Conservation (phyloP, 1,140 invertebrate genomes). For the Ephestia elutella region DNA sequence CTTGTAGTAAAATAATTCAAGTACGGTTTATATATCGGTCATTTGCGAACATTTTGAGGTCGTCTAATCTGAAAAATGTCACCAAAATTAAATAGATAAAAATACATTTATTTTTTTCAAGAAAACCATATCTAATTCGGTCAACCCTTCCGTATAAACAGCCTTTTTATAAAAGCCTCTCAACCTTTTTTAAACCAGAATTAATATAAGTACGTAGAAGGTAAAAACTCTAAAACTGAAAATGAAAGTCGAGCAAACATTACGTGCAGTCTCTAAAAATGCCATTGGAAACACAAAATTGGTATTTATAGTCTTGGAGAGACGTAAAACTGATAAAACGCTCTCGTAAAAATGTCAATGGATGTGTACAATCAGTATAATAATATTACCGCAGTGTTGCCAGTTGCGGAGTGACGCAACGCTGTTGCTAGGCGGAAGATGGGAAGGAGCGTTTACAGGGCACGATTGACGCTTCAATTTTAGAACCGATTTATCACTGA, state of each 20-base stretch:
- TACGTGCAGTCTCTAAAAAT: background rate
- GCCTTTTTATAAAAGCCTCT: no score
- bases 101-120: no score
- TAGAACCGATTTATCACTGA: no score
- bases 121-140: no score
- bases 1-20: no score
- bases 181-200: no score
- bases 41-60: no score
- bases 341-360: constrained; percentile 3
- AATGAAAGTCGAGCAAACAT: background rate
- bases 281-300: background rate
- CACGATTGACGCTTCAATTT: background rate
- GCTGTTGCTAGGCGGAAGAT: background rate
- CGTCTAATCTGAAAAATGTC: no score
- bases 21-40: no score
- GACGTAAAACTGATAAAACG: background rate
- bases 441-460: background rate
- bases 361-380: background rate
- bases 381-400: background rate
- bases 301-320: background rate
- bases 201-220: no score
- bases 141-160: no score
- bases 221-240: background rate
- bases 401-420: background rate
- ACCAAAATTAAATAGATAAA: no score